These are phyloP conservation scores for Tanypteryx hageni DNA, from an alignment of 2,888 invertebrate genomes.

Conservation along the genomic window DNA sequence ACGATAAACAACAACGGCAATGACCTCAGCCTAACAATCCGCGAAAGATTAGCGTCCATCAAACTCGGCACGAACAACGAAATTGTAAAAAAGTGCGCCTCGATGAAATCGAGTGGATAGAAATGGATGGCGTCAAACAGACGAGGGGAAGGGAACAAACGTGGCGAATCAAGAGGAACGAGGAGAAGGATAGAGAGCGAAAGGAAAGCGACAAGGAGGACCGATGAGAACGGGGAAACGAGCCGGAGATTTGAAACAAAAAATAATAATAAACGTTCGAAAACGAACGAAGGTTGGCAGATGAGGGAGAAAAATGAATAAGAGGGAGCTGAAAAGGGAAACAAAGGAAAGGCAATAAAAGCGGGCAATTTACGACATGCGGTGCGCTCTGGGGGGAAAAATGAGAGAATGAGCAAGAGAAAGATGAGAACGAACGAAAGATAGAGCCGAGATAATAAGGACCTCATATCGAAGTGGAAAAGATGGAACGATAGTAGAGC, in stretches of 20 bases:
- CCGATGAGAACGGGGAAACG: background rate
- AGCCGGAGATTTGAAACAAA: background rate
- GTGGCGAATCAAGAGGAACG: too few species aligned
- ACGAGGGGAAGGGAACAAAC: too few species aligned
- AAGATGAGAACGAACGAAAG: background rate
- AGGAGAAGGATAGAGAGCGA: too few species aligned
- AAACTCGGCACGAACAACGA: too few species aligned
- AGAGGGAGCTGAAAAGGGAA: slow-evolving; percentile 7
- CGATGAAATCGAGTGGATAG: too few species aligned
- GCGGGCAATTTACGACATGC: slow-evolving; percentile 6
- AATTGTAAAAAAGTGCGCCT: too few species aligned
- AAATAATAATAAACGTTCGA: slow-evolving; percentile 15
- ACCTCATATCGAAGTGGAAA: too few species aligned
- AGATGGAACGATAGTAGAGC: too few species aligned
- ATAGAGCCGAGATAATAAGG: background rate
- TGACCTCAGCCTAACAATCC: too few species aligned
- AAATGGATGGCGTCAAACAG: too few species aligned
- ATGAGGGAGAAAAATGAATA: slow-evolving; percentile 23
- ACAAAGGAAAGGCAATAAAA: slow-evolving; percentile 28
- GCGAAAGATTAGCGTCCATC: too few species aligned
- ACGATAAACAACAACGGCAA: too few species aligned
- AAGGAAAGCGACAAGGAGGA: background rate
- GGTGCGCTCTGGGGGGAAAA: background rate
- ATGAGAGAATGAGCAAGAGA: background rate
- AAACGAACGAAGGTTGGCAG: slow-evolving; percentile 13